phyloP scores from a whole-genome alignment of 2,797 vertebrate genomes.

The Sciurus vulgaris region DNA sequence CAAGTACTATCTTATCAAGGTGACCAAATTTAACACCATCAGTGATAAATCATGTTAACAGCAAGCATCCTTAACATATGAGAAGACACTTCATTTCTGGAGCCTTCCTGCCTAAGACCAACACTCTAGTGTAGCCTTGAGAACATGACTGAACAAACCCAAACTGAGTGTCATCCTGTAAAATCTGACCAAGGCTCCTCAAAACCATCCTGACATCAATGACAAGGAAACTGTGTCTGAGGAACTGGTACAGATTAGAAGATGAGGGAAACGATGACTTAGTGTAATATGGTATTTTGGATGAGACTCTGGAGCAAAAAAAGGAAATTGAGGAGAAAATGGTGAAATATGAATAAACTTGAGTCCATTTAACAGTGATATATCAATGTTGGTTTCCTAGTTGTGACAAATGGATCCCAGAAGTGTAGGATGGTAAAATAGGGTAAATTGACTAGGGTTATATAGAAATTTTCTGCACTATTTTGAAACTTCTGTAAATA shows the following conservation, averaged over 20 bases:
- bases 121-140: neutral
- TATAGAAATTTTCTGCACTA: neutral
- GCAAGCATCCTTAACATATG: neutral
- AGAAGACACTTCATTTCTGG: neutral
- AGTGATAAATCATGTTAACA: neutral
- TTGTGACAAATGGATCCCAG: neutral
- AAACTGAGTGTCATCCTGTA: neutral
- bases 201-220: neutral
- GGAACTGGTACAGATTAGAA: neutral
- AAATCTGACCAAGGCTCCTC: neutral
- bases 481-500: neutral
- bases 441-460: neutral
- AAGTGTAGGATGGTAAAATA: neutral
- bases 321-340: neutral
- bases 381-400: neutral
- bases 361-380: neutral
- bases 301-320: neutral
- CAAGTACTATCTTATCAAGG: neutral
- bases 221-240: neutral
- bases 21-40: neutral
- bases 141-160: neutral
- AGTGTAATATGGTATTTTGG: neutral
- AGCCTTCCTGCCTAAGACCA: neutral
- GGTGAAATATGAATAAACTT: neutral
- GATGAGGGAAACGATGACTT: neutral